These are phyloP conservation scores for Dichetophora obliterata DNA, from an alignment of 2,888 invertebrate genomes.

Conservation along the genomic window DNA sequence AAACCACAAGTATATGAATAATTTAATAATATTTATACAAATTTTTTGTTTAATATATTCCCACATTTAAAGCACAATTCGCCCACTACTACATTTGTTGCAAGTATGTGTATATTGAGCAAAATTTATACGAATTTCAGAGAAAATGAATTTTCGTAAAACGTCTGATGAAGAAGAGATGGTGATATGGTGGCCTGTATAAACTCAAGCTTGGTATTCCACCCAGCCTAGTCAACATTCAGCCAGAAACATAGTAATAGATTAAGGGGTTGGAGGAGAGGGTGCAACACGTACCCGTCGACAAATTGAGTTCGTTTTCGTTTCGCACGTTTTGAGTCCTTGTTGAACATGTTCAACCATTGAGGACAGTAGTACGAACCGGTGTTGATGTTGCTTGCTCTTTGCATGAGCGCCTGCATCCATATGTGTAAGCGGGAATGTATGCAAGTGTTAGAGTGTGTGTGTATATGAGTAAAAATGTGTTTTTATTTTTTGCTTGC, in stretches of 20 bases:
- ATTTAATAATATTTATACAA: too few relatives aligned
- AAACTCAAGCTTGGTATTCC: neutral
- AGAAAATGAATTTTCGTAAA: constrained; percentile 30
- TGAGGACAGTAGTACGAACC: constrained; percentile 1
- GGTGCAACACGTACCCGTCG: constrained; percentile 52
- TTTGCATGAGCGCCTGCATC: neutral
- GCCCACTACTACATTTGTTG: constrained; percentile 31
- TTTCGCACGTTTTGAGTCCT: constrained; percentile 62
- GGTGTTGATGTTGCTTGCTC: neutral
- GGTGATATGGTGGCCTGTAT: neutral
- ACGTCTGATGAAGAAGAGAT: constrained; percentile 20
- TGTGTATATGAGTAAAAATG: constrained; percentile 49
- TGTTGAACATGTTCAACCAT: constrained; percentile 30
- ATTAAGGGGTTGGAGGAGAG: neutral
- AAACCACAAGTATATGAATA: too few relatives aligned
- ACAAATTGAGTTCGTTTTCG: constrained; percentile 65
- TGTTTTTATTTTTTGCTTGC: constrained; percentile 51
- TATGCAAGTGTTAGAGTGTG: neutral
- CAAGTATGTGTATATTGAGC: constrained; percentile 11
- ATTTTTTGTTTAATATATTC: neutral
- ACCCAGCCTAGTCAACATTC: too few relatives aligned
- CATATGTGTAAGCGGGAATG: neutral
- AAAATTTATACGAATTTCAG: constrained; percentile 34
- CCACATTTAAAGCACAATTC: neutral
- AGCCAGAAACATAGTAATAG: too few relatives aligned